phyloP scores from a whole-genome alignment of 1,140 invertebrate genomes.

The Lycorma delicatula region DNA sequence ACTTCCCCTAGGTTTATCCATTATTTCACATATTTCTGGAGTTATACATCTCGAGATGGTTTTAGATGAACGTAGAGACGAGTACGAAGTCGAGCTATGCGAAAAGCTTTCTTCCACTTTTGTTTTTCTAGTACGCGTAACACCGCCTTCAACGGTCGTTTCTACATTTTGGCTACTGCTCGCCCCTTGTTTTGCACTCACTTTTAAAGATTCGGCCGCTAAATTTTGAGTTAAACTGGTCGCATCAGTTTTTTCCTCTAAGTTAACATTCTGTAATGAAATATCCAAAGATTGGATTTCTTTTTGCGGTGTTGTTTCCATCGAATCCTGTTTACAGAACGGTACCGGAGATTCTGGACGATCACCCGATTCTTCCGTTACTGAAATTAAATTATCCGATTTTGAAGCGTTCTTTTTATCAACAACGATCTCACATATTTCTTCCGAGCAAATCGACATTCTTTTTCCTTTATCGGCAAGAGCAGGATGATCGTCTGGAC shows the following conservation, averaged over 20 bases:
- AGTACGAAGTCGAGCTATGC: neutral
- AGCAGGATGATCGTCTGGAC: constrained; percentile 1
- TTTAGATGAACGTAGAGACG: neutral
- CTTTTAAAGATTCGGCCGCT: neutral
- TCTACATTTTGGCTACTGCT: constrained; percentile 1
- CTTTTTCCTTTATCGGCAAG: constrained; percentile 16
- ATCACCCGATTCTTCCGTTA: neutral
- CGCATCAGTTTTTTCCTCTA: neutral
- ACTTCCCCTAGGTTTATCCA: constrained; percentile 18
- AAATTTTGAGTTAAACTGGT: neutral
- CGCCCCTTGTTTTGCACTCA: neutral
- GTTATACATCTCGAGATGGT: constrained; percentile 12
- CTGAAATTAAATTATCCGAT: no score
- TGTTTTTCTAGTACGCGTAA: constrained; percentile 8
- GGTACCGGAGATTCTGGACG: constrained; percentile 17
- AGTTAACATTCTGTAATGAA: neutral
- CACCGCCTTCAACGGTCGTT: constrained; percentile 4
- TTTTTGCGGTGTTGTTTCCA: neutral
- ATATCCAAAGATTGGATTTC: neutral
- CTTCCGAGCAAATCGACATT: constrained; percentile 26
- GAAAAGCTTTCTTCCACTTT: constrained; percentile 14
- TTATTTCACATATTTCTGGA: constrained; percentile 15
- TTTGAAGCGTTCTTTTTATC: no score
- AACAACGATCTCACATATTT: no score
- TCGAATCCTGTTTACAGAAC: neutral